These are phyloP conservation scores for Bactericera cockerelli DNA, from an alignment of 1,140 invertebrate genomes.

Conservation along the genomic window DNA sequence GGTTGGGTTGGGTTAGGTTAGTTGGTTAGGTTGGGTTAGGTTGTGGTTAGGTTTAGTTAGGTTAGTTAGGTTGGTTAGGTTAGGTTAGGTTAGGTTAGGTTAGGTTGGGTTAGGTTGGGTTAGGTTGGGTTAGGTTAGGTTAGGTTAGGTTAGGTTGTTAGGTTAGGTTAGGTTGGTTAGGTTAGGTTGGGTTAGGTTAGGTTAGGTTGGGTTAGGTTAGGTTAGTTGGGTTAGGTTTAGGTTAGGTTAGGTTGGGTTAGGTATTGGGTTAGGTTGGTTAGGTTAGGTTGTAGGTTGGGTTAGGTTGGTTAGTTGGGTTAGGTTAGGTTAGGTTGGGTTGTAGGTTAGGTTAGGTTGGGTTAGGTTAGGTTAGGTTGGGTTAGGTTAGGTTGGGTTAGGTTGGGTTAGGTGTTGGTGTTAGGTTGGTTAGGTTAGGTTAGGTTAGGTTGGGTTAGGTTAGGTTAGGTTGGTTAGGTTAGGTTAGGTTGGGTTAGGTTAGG, in stretches of 20 bases:
- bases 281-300: constrained; percentile 27
- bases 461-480: constrained; percentile 22
- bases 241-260: constrained; percentile 25
- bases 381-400: constrained; percentile 22
- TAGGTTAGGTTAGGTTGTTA: constrained; percentile 18
- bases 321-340: constrained; percentile 27
- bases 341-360: constrained; percentile 18
- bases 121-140: constrained; percentile 21
- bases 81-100: constrained; percentile 26
- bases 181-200: constrained; percentile 21
- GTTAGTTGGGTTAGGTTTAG: constrained; percentile 22
- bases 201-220: constrained; percentile 21
- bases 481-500: constrained; percentile 11
- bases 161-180: constrained; percentile 14
- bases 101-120: constrained; percentile 22
- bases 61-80: constrained; percentile 26
- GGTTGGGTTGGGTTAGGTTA: constrained; percentile 27
- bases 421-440: constrained; percentile 24
- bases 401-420: constrained; percentile 26
- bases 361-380: constrained; percentile 20
- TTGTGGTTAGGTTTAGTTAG: constrained; percentile 27
- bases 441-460: constrained; percentile 20
- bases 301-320: constrained; percentile 28
- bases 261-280: constrained; percentile 26
- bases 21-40: constrained; percentile 28